A percentile compares a stretch with the other conserved stretches of the same genome.
Evolutionary conservation across 1,140 invertebrate species (phyloP).

Genomic region (Megalonaias nervosa): DNA sequence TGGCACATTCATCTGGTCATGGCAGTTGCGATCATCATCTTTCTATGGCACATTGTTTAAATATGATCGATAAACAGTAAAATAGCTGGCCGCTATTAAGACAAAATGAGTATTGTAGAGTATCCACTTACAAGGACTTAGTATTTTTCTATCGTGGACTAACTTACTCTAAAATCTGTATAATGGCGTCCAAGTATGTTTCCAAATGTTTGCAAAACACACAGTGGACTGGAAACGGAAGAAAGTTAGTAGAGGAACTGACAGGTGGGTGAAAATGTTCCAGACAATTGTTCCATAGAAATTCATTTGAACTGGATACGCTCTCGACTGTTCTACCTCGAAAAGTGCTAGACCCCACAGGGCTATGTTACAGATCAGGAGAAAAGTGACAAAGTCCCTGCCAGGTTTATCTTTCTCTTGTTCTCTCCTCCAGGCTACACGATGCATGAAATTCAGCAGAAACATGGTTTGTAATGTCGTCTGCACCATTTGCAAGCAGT

Average conservation of each 20-base stretch:
- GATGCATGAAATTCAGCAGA: slow-evolving; percentile 78
- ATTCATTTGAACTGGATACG: slow-evolving; percentile 56
- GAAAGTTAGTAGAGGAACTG: slow-evolving; percentile 63
- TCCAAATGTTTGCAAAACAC: slow-evolving; percentile 67
- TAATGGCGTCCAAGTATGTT: slow-evolving; percentile 55
- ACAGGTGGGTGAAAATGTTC: slow-evolving; percentile 63
- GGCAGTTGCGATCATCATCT: too few relatives aligned
- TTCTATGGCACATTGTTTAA: too few relatives aligned
- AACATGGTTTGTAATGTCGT: slow-evolving; percentile 88
- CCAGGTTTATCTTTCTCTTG: slow-evolving; percentile 95
- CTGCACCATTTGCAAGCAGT: slow-evolving; percentile 82
- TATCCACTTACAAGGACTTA: too few relatives aligned
- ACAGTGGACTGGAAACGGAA: slow-evolving; percentile 68
- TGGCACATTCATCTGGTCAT: too few relatives aligned
- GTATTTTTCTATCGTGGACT: too few relatives aligned
- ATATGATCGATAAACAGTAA: too few relatives aligned
- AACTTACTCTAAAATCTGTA: too few relatives aligned
- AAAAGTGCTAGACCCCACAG: slow-evolving; percentile 65
- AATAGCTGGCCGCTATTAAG: too few relatives aligned
- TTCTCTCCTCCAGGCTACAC: slow-evolving; percentile 90
- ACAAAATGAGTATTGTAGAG: too few relatives aligned
- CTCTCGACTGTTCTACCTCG: slow-evolving; percentile 54
- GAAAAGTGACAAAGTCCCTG: slow-evolving; percentile 94
- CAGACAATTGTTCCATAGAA: slow-evolving; percentile 61
- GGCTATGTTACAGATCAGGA: slow-evolving; percentile 88